Evolutionary conservation across 2,113 vertebrate genomes (phyloP), one percentile per base, ranked within the genome.

Genomic region (Lepidiolamprologus cunningtoni): DNA sequence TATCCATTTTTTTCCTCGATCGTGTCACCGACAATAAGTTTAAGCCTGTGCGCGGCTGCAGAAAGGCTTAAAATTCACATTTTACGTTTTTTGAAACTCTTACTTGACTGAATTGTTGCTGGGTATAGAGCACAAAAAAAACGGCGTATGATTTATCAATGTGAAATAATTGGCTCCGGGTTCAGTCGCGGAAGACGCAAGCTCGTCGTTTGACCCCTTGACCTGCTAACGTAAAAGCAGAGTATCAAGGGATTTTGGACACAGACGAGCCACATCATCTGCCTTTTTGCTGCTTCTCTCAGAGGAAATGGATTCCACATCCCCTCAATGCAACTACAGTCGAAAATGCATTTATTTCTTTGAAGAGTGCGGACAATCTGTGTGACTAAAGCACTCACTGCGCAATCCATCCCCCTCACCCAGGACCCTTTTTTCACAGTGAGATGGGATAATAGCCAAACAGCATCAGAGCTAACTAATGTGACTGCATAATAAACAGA

Each of bases 361-460:
- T 95, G 94, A 96, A 96, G 94, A 94, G 94, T 91, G 89, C 76
- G 87, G 90, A 93, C 93, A 93, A 93, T 96, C 91, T 92, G 91
- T 95, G 94, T 96, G 95, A 96, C 96, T 96, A 95, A 96, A 96
- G 95, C 96, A 95, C 94, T 96, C 94, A 94, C 91, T 95, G 93
- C 87, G 91, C 92, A 91, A 95, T 94, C 92, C 95, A 94, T 92
- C 91, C 94, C 95, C 93, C 94, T 94, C 93, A 93, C 94, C 94
- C 90, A 89, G 95, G 94, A 94, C 93, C 94, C 93, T 89, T 94
- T 94, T 95, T 93, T 95, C 94, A 94, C 88, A 87, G 93, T 79
- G 91, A 93, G 94, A 95, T 95, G 93, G 94, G 95, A 96, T 96
- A 95, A 96, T 95, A 95, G 96, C 93, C 94, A 95, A 96, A 94